Base-by-base conservation (phyloP, 2,888 invertebrate species). In the Noctua janthe region DNA sequence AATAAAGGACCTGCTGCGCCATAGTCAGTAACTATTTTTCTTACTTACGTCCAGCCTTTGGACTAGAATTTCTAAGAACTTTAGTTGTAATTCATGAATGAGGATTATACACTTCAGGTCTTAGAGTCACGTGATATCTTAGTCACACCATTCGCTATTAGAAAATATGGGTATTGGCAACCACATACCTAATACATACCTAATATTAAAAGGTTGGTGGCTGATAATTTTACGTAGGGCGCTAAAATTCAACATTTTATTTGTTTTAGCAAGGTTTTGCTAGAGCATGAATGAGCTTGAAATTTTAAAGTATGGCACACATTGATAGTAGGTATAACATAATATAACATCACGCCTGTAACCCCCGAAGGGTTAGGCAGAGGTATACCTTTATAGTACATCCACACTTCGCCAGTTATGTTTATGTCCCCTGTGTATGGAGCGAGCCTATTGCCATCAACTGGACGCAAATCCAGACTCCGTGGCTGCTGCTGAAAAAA, bases 1-100 rank as follows among this genome's bases (percentile, higher is more conserved):
- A 74, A 62, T 62, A 62, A 5, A 74, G n/a, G 49, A 29, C 6
- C 6, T 35, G 10, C 17, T 35, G 23, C 11, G 17, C 20, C 59
- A 47, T 69, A 10, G 47, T 47, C n/a, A 43, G 35, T 74, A 59
- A 49, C 49, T 10, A 81, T 73, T 67, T 80, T 80, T 81, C 67
- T 81, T 81, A 29, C 64, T 76, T 56, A 69, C 35, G 35, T 51
- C 43, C 59, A 82, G 70, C 29, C 56, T 76, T 67, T 49, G 35
- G 77, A 67, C 49, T 43, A 13, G n/a, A 71, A 67, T 59, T 71
- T 66, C 71, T 71, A 17, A 71, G 35, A 67, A 43, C 43, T 83
- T 82, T 43, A 35, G 56, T 64, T 49, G 23, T 76, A 59, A 49
- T 77, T 76, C 49, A 49, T 56, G 62, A 39, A 64, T 29, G 15